phyloP scores from a whole-genome alignment of 1,140 invertebrate genomes.

The Caenorhabditis elegans region DNA sequence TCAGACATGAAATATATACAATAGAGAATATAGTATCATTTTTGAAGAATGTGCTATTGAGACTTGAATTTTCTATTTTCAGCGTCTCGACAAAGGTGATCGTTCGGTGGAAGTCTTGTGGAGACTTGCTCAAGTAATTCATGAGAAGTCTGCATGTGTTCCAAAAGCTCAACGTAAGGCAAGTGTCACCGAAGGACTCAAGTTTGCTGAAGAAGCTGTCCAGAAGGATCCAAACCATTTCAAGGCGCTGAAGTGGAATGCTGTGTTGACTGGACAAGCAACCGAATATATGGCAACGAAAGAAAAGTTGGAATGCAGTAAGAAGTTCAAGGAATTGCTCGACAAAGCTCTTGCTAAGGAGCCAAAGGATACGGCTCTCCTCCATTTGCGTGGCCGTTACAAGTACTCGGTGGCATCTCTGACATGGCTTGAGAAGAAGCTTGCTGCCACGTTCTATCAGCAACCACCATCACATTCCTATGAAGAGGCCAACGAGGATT shows the following conservation, averaged over 20 bases:
- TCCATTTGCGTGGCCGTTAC: slow-evolving; percentile 67
- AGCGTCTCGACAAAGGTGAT: background rate
- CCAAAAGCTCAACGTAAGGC: background rate
- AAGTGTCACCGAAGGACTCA: background rate
- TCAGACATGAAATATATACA: too few relatives aligned
- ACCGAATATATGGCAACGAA: slow-evolving; percentile 66
- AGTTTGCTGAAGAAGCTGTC: slow-evolving; percentile 7
- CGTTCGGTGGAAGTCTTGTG: background rate
- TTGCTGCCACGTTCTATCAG: too few relatives aligned
- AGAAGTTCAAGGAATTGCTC: slow-evolving; percentile 66
- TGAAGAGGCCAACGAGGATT: slow-evolving; percentile 65
- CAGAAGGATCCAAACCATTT: too few relatives aligned
- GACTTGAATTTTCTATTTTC: too few relatives aligned
- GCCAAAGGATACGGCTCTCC: slow-evolving; percentile 65
- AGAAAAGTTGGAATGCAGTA: too few relatives aligned
- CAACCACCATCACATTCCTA: too few relatives aligned
- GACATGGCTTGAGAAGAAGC: too few relatives aligned
- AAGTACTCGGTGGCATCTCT: too few relatives aligned
- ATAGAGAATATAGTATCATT: too few relatives aligned
- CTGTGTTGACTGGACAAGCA: slow-evolving; percentile 52
- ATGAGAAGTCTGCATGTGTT: background rate
- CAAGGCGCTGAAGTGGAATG: slow-evolving; percentile 58
- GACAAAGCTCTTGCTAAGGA: slow-evolving; percentile 67
- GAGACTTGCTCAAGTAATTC: background rate
- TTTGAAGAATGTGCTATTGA: too few relatives aligned